Base-by-base conservation (phyloP, 92 coral and sea anemone genomes). In the Diadumene lineata region DNA sequence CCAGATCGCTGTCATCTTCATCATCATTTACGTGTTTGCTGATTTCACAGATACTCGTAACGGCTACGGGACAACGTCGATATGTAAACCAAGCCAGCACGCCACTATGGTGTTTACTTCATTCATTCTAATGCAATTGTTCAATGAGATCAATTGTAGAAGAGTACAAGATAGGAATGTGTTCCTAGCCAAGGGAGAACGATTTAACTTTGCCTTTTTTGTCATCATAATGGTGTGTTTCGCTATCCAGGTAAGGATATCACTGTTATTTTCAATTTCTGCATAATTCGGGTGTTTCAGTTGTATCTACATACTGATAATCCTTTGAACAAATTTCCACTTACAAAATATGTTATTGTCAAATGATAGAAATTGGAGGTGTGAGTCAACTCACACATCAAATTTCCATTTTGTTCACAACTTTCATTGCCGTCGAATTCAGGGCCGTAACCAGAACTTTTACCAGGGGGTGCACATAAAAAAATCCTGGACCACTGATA, bases 91-190 rank as follows among this genome's bases (percentile, higher is more conserved):
- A 4, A 91, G 93, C 31, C 97, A 91, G 34, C 97, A 91, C 77
- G 80, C 85, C 15, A 91, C 97, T 31, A 91, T 91, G 97, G 93
- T 91, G 50, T 91, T 91, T 73, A 91, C 89, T 16, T 88, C 97
- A 0, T 85, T 87, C 18, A 73, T 91, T 23, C 63, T 91, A 55
- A 91, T 91, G 97, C 90, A 88, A 53, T 80, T 91, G 44, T 91
- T 91, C 48, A 87, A 91, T 69, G 90, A 91, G 72, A 74, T 91
- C 58, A 91, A 91, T 77, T 91, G 92, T 62, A 71, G 97, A 74
- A 74, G 97, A 50, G 69, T 91, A 0, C 82, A 79, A 68, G 92
- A 87, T 66, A 83, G 97, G 63, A 81, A 91, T 69, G 89, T 91
- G 73, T 91, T 91, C 82, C 50, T 69, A 22, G 79, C 84, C 46